Conservation (phyloP, 2,113 vertebrate genomes). For the Columbina picui region DNA sequence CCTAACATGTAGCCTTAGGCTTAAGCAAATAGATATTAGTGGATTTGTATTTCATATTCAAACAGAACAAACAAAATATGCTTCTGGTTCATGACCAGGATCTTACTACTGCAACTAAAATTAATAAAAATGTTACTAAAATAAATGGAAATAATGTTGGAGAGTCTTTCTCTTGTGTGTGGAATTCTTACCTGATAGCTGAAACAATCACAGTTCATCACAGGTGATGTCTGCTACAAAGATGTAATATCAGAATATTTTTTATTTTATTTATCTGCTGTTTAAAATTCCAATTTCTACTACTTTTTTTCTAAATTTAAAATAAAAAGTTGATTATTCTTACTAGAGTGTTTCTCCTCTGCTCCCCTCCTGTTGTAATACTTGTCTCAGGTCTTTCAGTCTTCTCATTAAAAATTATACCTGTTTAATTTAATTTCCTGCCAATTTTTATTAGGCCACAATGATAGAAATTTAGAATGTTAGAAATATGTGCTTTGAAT, state of each 20-base stretch:
- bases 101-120: background rate
- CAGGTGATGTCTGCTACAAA: background rate
- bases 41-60: background rate
- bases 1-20: background rate
- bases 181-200: background rate
- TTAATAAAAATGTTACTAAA: background rate
- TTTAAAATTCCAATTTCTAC: background rate
- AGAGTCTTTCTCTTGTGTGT: background rate
- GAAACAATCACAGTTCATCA: background rate
- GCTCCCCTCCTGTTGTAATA: background rate
- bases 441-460: background rate
- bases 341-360: background rate
- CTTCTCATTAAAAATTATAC: background rate
- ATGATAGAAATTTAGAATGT: background rate
- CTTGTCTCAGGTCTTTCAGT: background rate
- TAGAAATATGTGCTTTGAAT: conserved; percentile 14
- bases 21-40: background rate
- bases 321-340: background rate
- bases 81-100: background rate
- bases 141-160: background rate
- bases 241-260: background rate
- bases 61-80: background rate
- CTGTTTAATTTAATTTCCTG: conserved; percentile 19
- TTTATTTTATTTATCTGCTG: background rate
- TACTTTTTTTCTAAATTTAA: background rate